Evolutionary conservation across 1,140 invertebrate genomes (phyloP), one percentile per base, ranked within the genome.

Genomic region (Manduca sexta): DNA sequence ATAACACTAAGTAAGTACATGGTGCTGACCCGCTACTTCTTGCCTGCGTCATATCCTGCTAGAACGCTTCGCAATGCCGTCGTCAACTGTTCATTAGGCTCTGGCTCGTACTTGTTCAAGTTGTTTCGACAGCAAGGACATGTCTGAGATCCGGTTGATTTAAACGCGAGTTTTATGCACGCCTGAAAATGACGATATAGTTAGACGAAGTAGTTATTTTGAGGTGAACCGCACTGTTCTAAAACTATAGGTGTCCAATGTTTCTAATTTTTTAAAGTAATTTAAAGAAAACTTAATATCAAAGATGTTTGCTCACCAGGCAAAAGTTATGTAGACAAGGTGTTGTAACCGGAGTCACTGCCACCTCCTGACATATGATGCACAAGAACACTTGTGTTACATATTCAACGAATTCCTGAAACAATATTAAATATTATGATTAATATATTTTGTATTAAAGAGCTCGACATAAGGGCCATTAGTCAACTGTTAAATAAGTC

Each of bases 241-340:
- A 26, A 26, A 26, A 26, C 21, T 26, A 3, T 26, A 5, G 21
- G 21, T 8, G 4, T 26, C 21, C n/a, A n/a, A 21, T 21, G 2
- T 3, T 2, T 21, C 2, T 21, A 21, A 21, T 21, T 21, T 2
- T 7, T 21, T 21, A 21, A 39, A 13, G 16, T 10, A 37, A 42
- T 1, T 12, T 45, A 21, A 17, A 7, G 12, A 14, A 1, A 2
- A 26, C 81, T 85, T 84, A 79, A 92, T 1, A 14, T 11, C 0
- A 2, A 35, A 81, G n/a, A n/a, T n/a, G n/a, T n/a, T n/a, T n/a
- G n/a, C 86, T 86, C 79, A 92, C 92, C 74, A 85, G 72, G 69
- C 94, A 96, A 49, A 95, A 90, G 66, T 94, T 96, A 66, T 96
- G 95, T 35, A 76, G 70, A 59, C 94, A 96, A 3, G 87, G 77